Percentiles rank a stretch among this genome's conserved stretches.
These are phyloP conservation scores for Aporophyla nigra DNA, from an alignment of 2,888 invertebrate species.

Conservation along the genomic window DNA sequence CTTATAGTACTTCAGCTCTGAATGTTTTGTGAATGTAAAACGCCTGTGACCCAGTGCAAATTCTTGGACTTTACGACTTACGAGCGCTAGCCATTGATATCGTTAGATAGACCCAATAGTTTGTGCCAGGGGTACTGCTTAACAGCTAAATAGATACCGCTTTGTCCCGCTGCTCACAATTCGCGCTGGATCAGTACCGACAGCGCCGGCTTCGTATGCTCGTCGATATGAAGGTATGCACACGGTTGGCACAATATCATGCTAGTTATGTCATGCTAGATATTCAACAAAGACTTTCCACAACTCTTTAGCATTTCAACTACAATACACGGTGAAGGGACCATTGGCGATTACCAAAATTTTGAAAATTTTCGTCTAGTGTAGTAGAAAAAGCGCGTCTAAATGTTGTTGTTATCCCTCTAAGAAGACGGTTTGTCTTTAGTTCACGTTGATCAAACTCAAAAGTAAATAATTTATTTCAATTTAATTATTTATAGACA, in stretches of 20 bases:
- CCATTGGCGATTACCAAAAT: too few species aligned
- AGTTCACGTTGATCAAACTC: background rate
- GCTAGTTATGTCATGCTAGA: constrained; percentile 16
- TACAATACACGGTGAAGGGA: background rate
- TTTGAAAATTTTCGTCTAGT: rapidly evolving
- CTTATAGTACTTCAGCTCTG: too few species aligned
- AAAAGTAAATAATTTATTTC: background rate
- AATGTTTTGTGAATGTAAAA: too few species aligned
- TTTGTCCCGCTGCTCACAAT: constrained; percentile 70
- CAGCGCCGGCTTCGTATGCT: constrained; percentile 46
- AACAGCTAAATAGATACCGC: constrained; percentile 75
- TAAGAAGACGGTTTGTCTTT: background rate
- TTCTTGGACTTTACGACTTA: too few species aligned
- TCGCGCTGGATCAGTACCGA: constrained; percentile 59
- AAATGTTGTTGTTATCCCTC: too few species aligned
- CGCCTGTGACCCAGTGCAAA: too few species aligned
- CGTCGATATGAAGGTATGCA: constrained; percentile 46
- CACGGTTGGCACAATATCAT: constrained; percentile 29
- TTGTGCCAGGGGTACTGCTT: constrained; percentile 51
- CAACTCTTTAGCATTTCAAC: background rate
- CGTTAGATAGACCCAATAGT: constrained; percentile 33
- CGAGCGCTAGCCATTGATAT: background rate
- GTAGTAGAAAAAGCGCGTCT: background rate
- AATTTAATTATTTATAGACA: background rate
- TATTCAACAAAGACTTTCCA: background rate